Conservation (phyloP, 2,888 invertebrate genomes). For the Polymixis flavicincta region DNA sequence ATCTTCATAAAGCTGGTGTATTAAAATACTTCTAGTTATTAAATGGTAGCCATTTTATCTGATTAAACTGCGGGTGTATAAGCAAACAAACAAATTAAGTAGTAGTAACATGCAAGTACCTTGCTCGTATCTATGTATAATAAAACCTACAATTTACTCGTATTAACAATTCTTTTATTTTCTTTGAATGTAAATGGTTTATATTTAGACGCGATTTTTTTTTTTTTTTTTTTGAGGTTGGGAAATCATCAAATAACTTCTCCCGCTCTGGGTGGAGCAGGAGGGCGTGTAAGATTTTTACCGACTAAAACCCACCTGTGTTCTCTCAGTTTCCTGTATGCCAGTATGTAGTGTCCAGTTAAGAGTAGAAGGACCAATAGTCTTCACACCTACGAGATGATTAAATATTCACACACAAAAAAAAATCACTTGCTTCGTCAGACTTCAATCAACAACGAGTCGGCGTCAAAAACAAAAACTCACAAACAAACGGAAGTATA, state of each 20-base stretch:
- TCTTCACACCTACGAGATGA: not conserved
- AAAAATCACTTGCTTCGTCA: not conserved
- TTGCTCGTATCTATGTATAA: conserved; percentile 2
- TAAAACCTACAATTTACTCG: conserved; percentile 40
- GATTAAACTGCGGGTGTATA: conserved; percentile 29
- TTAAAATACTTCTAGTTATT: conserved; percentile 57
- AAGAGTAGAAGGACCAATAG: not conserved
- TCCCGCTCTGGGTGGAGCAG: too few relatives aligned
- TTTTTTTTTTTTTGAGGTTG: too few relatives aligned
- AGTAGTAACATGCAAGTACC: conserved; percentile 22
- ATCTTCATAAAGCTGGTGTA: conserved; percentile 51
- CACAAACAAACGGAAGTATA: not conserved
- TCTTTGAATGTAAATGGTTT: conserved; percentile 22
- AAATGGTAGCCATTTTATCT: conserved; percentile 43
- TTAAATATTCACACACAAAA: not conserved
- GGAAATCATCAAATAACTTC: too few relatives aligned
- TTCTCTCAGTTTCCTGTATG: too few relatives aligned
- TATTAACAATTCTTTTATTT: conserved; percentile 23
- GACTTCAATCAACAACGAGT: not conserved
- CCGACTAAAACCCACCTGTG: too few relatives aligned
- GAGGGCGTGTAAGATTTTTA: too few relatives aligned
- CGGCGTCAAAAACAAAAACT: too few relatives aligned
- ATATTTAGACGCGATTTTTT: conserved; percentile 27
- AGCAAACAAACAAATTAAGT: conserved; percentile 44
- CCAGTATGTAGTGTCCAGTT: not conserved